These are phyloP conservation scores for Ricordea florida DNA, from an alignment of 92 coral and sea anemone genomes.

Conservation along the genomic window DNA sequence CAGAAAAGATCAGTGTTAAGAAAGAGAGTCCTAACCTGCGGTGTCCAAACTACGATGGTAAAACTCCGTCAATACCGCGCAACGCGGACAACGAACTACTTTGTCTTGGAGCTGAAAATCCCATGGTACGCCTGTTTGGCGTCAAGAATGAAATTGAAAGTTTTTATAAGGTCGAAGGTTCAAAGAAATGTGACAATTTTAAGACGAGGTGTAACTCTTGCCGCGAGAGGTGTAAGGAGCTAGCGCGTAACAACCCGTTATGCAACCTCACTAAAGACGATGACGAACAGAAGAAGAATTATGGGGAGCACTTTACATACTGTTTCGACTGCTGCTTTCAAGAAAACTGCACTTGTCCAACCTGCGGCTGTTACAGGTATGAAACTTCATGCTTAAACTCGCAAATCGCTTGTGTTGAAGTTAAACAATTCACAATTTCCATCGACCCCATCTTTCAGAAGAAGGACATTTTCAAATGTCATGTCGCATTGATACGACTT, in stretches of 20 bases:
- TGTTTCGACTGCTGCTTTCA: constrained; percentile 81
- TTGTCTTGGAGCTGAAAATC: constrained; percentile 64
- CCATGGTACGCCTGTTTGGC: constrained; percentile 62
- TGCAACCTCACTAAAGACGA: constrained; percentile 42
- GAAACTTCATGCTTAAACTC: constrained; percentile 36
- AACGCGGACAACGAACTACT: constrained; percentile 27
- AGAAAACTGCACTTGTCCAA: constrained; percentile 54
- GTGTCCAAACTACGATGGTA: constrained; percentile 62
- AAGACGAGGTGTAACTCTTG: constrained; percentile 53
- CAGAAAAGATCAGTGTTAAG: constrained; percentile 33
- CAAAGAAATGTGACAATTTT: constrained; percentile 25
- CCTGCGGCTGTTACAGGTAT: constrained; percentile 62
- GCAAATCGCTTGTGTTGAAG: constrained; percentile 58
- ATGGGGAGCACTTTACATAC: constrained; percentile 68
- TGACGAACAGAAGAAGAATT: constrained; percentile 25
- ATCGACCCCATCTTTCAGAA: constrained; percentile 59
- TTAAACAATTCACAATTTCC: constrained; percentile 47
- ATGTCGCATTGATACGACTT: constrained; percentile 53
- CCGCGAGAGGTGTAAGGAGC: constrained; percentile 47
- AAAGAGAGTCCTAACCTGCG: constrained; percentile 19
- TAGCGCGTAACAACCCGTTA: constrained; percentile 31
- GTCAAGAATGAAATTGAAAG: constrained; percentile 9
- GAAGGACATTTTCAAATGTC: constrained; percentile 64
- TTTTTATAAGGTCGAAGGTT: constrained; percentile 53
- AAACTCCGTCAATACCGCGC: neutral